Percentiles rank a stretch among this genome's conserved stretches.
These are phyloP conservation scores for Poeciliopsis retropinna DNA, from an alignment of 2,113 vertebrate species.

Conservation along the genomic window DNA sequence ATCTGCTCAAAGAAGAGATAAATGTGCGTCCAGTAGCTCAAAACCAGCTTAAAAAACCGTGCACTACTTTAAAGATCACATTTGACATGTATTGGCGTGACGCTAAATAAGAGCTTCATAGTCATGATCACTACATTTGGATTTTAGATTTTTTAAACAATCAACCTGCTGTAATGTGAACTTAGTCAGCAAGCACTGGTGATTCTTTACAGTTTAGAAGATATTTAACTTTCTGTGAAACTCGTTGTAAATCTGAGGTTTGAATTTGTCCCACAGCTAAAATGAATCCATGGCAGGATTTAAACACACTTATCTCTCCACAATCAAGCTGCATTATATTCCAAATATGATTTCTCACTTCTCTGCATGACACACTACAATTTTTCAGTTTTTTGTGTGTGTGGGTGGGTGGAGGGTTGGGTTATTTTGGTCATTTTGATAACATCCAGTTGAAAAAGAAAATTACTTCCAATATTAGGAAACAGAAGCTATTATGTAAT, in stretches of 20 bases:
- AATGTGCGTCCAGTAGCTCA: neutral
- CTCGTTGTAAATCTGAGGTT: constrained; percentile 29
- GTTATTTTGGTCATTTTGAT: too few species aligned
- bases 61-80: neutral
- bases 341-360: constrained; percentile 8
- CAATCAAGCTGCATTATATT: constrained; percentile 18
- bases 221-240: neutral
- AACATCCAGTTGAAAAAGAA: neutral
- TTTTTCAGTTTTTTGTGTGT: too few species aligned
- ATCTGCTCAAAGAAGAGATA: neutral
- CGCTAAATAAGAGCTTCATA: neutral
- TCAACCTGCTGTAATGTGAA: neutral
- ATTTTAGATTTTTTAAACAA: neutral
- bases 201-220: neutral
- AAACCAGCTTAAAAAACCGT: neutral
- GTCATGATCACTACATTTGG: neutral
- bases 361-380: neutral
- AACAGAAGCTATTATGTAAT: constrained; percentile 1
- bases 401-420: too few species aligned
- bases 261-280: constrained; percentile 15
- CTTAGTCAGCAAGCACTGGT: too few species aligned
- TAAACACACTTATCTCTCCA: constrained; percentile 19
- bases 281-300: constrained; percentile 13
- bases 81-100: neutral
- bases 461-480: neutral